Percentiles rank a stretch among this genome's conserved stretches.
These are phyloP conservation scores for Clistopyga incitator DNA, from an alignment of 2,888 invertebrate genomes.

Conservation along the genomic window DNA sequence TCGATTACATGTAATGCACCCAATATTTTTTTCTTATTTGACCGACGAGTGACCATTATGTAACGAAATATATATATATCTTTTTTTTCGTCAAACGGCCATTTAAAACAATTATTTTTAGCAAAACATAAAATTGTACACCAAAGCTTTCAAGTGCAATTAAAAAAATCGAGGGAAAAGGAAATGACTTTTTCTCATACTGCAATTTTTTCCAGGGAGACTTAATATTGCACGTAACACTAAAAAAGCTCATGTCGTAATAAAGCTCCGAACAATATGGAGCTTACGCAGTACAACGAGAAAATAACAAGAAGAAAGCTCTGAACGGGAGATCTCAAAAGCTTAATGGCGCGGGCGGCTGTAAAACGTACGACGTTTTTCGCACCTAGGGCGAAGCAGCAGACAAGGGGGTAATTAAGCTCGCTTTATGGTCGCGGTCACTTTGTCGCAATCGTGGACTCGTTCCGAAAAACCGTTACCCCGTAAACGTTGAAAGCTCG, in stretches of 20 bases:
- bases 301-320: background rate
- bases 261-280: background rate
- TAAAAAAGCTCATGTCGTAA: background rate
- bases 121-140: no score
- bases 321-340: conserved; percentile 11
- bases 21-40: background rate
- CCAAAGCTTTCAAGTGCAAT: no score
- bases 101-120: no score
- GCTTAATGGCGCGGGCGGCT: conserved; percentile 18
- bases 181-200: background rate
- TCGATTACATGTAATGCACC: conserved; percentile 30
- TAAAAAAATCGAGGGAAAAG: background rate
- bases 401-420: conserved; percentile 66
- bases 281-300: background rate
- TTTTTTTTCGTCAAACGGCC: no score
- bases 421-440: conserved; percentile 66
- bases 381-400: background rate
- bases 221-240: background rate
- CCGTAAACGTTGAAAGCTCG: conserved; percentile 28
- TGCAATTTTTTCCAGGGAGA: no score
- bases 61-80: background rate
- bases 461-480: conserved; percentile 15
- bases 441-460: conserved; percentile 67
- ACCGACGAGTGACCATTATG: background rate
- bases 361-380: conserved; percentile 12